These are phyloP conservation scores for Galleria mellonella DNA, from an alignment of 1,140 invertebrate genomes.

Conservation along the genomic window DNA sequence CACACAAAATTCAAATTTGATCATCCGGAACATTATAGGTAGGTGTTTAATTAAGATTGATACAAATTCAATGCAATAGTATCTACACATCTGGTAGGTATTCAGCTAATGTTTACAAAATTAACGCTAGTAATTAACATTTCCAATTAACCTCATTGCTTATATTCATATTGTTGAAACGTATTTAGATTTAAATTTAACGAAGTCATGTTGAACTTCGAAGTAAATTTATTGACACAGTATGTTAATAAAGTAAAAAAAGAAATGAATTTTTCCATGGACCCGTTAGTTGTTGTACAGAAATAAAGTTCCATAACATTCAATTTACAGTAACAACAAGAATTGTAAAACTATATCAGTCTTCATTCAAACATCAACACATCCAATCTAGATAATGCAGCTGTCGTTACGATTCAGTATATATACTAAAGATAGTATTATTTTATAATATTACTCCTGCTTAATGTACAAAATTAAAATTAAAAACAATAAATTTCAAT, in stretches of 20 bases:
- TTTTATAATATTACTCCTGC: too few relatives aligned
- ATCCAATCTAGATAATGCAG: neutral
- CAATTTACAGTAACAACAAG: conserved; percentile 32
- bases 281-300: conserved; percentile 9
- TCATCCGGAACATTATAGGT: too few relatives aligned
- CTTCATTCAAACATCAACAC: conserved; percentile 32
- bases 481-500: too few relatives aligned
- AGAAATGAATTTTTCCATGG: conserved; percentile 13
- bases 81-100: too few relatives aligned
- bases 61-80: conserved; percentile 17
- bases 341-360: conserved; percentile 43
- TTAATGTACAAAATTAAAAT: too few relatives aligned
- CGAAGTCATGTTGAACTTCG: neutral
- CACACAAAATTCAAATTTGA: conserved; percentile 6
- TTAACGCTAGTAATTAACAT: too few relatives aligned
- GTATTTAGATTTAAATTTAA: neutral
- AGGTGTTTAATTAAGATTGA: neutral
- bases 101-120: too few relatives aligned
- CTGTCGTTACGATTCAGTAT: too few relatives aligned
- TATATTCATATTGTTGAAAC: too few relatives aligned
- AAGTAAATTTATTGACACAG: conserved; percentile 7
- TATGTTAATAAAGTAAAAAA: conserved; percentile 18
- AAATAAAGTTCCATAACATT: conserved; percentile 14
- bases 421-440: too few relatives aligned
- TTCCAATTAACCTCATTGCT: too few relatives aligned